Percentiles rank a stretch among this genome's conserved stretches.
Evolutionary conservation across 1,140 invertebrate genomes (phyloP).

Genomic region (Oryctes rhinoceros): DNA sequence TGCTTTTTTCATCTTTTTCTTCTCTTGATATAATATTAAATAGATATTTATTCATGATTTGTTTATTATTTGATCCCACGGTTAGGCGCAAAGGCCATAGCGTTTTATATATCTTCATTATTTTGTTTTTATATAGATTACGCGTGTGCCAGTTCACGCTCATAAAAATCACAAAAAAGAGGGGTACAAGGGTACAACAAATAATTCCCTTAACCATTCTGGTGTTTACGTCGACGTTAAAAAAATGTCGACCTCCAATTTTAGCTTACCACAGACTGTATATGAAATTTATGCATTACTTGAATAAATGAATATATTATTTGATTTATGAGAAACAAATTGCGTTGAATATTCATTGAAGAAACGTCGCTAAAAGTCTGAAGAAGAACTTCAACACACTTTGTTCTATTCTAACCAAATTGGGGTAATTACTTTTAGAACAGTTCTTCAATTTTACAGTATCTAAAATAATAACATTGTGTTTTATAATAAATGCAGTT

Average conservation of each 20-base stretch:
- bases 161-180: conserved; percentile 53
- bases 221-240: no score
- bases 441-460: no score
- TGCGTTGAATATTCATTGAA: no score
- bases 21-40: conserved; percentile 54
- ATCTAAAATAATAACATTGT: neutral
- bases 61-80: conserved; percentile 61
- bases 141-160: conserved; percentile 59
- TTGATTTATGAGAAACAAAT: no score
- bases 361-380: no score
- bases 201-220: neutral
- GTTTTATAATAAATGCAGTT: neutral
- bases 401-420: no score
- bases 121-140: conserved; percentile 42
- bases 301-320: no score
- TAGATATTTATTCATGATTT: conserved; percentile 60
- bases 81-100: conserved; percentile 59
- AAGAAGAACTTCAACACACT: no score
- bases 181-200: conserved; percentile 35
- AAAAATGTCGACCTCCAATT: no score
- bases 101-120: conserved; percentile 50
- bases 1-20: conserved; percentile 47
- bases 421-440: no score
- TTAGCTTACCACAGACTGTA: no score
- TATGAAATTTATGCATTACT: no score